Conservation (phyloP, 2,888 invertebrate genomes). For the Taphrorychus bicolor region DNA sequence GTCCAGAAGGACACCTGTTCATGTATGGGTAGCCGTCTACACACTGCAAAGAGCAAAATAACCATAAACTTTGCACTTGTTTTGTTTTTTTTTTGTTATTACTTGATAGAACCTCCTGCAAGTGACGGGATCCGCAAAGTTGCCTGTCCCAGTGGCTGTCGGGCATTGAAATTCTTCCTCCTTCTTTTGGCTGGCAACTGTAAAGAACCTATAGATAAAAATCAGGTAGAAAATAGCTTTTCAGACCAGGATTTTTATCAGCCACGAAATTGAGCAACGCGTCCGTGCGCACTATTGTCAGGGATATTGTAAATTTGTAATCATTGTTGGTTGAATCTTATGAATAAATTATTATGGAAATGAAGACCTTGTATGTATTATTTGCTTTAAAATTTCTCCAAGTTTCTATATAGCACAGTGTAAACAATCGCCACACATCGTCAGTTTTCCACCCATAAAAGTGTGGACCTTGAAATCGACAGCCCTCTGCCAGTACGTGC, state of each 20-base stretch:
- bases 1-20: slow-evolving; percentile 87
- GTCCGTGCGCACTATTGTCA: not conserved
- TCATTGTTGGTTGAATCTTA: not conserved
- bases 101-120: slow-evolving; percentile 91
- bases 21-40: slow-evolving; percentile 88
- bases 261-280: not conserved
- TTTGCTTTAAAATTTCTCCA: slow-evolving; percentile 9
- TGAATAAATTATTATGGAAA: not conserved
- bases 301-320: not conserved
- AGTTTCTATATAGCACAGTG: not conserved
- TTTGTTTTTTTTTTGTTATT: slow-evolving; percentile 44
- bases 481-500: slow-evolving; percentile 1
- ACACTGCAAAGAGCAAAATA: slow-evolving; percentile 67
- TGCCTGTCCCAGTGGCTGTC: slow-evolving; percentile 83
- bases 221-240: slow-evolving; percentile 39
- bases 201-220: slow-evolving; percentile 49
- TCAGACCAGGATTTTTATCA: not conserved
- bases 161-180: slow-evolving; percentile 79
- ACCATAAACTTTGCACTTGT: not conserved
- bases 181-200: slow-evolving; percentile 58
- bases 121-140: slow-evolving; percentile 87
- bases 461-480: slow-evolving; percentile 15
- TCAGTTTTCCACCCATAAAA: slow-evolving; percentile 17
- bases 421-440: not conserved
- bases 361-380: not conserved